Percentiles rank a stretch among this genome's conserved stretches.
Conservation (phyloP, 1,140 invertebrate genomes). For the Polypedilum vanderplanki region DNA sequence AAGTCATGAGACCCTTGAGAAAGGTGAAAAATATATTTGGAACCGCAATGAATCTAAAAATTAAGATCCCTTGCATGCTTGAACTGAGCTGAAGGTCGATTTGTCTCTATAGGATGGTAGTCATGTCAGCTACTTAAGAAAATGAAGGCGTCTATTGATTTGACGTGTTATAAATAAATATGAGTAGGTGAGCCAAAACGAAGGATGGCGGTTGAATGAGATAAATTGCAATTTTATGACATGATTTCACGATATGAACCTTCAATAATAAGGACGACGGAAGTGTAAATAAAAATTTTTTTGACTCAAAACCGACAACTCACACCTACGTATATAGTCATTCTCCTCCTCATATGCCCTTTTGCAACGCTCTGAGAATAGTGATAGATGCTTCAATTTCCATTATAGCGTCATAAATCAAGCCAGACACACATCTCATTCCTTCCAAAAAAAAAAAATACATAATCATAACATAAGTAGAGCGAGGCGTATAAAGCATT, state of each 20-base stretch:
- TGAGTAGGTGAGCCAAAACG: too few relatives aligned
- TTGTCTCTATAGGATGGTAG: background rate
- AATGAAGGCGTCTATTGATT: slow-evolving; percentile 1
- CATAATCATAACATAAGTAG: slow-evolving; percentile 4
- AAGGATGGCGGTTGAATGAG: background rate
- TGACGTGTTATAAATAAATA: background rate
- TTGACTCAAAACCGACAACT: too few relatives aligned
- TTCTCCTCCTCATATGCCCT: too few relatives aligned
- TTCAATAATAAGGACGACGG: background rate
- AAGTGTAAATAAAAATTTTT: slow-evolving; percentile 16
- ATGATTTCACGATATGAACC: background rate
- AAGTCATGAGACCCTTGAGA: too few relatives aligned
- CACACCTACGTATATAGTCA: too few relatives aligned
- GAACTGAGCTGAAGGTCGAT: background rate
- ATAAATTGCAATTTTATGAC: slow-evolving; percentile 27
- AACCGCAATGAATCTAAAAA: background rate
- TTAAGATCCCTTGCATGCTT: background rate
- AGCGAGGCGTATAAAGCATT: background rate
- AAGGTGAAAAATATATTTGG: background rate
- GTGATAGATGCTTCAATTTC: slow-evolving; percentile 25
- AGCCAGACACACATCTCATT: background rate
- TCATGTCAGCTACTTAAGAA: background rate
- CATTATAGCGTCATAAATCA: slow-evolving; percentile 24
- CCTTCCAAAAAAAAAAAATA: background rate
- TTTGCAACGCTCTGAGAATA: background rate